These are phyloP conservation scores for Stercorarius parasiticus DNA, from an alignment of 2,113 vertebrate genomes.

Conservation along the genomic window DNA sequence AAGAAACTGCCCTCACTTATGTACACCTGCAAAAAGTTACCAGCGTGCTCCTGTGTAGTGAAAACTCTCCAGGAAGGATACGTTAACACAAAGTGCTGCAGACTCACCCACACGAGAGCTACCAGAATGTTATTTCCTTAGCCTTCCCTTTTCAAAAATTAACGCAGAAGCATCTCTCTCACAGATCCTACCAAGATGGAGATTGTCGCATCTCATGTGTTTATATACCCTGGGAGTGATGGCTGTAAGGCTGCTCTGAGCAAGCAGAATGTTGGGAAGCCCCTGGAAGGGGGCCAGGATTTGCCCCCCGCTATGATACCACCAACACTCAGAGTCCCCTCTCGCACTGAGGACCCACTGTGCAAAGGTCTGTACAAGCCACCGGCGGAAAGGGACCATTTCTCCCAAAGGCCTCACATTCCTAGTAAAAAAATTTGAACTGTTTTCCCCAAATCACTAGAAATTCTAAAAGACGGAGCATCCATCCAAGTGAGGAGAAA, in stretches of 20 bases:
- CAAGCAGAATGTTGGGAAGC: neutral
- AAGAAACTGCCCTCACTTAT: neutral
- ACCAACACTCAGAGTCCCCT: neutral
- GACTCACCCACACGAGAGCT: neutral
- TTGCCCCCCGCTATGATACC: rapidly evolving
- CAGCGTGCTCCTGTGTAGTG: neutral
- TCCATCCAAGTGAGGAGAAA: neutral
- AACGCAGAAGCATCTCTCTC: neutral
- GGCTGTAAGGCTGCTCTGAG: neutral
- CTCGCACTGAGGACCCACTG: rapidly evolving
- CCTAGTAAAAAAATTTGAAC: neutral
- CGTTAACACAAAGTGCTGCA: neutral
- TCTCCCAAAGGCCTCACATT: neutral
- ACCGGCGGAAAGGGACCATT: neutral
- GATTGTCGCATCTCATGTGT: neutral
- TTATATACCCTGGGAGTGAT: neutral
- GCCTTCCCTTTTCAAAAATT: neutral
- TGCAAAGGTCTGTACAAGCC: neutral
- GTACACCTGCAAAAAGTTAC: neutral
- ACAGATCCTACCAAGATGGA: neutral
- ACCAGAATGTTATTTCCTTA: neutral
- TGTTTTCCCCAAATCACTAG: neutral
- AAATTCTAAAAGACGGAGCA: neutral
- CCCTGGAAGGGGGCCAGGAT: neutral
- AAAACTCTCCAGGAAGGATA: neutral